A percentile compares a stretch with the other conserved stretches of the same genome.
phyloP scores from a whole-genome alignment of 2,113 vertebrate genomes.

The Mastomys coucha region DNA sequence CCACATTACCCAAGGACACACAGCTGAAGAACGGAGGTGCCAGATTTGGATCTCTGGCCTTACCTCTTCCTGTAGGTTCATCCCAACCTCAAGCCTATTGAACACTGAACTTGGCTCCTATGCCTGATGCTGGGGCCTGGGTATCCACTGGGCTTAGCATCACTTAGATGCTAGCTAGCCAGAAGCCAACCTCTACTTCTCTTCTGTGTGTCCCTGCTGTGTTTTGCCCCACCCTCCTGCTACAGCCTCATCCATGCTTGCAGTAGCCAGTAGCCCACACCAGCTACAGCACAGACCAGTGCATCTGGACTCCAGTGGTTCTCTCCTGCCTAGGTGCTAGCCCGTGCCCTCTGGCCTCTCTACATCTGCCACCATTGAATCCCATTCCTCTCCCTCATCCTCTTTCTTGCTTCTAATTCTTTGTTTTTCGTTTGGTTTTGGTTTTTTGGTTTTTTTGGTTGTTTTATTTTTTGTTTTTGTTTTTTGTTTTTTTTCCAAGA shows the following conservation, averaged over 20 bases:
- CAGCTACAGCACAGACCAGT: no score
- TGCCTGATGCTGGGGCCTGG: background rate
- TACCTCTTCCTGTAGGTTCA: background rate
- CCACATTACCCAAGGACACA: background rate
- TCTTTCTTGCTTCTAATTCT: background rate
- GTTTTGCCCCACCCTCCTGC: background rate
- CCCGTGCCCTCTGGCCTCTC: background rate
- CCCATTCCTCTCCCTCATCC: background rate
- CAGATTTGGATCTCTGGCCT: background rate
- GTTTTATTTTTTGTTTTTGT: no score
- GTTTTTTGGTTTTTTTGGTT: no score
- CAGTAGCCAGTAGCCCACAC: background rate
- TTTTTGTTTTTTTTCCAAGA: no score
- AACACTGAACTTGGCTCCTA: background rate
- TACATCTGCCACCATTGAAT: background rate
- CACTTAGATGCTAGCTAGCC: background rate
- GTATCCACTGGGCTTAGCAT: background rate
- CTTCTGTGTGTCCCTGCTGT: background rate
- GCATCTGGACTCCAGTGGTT: background rate
- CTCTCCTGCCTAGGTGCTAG: background rate
- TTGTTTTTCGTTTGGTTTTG: background rate
- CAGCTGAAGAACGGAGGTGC: background rate
- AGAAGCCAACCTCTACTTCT: background rate
- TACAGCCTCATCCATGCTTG: background rate
- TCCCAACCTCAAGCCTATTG: background rate